These are phyloP conservation scores for Olivierus martensii DNA, from an alignment of 1,140 invertebrate genomes.

Conservation along the genomic window DNA sequence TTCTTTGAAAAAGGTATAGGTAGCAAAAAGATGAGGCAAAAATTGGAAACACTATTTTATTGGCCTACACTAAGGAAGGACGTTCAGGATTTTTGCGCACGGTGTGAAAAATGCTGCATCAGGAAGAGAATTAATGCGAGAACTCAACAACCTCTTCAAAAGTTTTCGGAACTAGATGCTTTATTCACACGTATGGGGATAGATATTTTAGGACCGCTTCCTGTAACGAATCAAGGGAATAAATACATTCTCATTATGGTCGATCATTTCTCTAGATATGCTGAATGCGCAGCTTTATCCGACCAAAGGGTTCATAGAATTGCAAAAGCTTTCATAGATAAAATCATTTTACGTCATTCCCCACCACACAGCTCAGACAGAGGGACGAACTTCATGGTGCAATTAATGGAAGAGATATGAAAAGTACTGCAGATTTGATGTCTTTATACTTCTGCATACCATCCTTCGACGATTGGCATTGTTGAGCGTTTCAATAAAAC, in stretches of 20 bases:
- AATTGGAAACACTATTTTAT: too few species aligned
- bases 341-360: constrained; percentile 1
- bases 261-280: constrained; percentile 24
- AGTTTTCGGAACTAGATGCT: not conserved
- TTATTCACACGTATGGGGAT: constrained; percentile 20
- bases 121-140: too few species aligned
- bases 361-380: constrained; percentile 1
- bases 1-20: too few species aligned
- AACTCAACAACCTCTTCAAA: too few species aligned
- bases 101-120: too few species aligned
- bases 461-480: constrained; percentile 20
- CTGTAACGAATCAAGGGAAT: constrained; percentile 14
- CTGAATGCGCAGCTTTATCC: constrained; percentile 15
- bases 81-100: too few species aligned
- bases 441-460: constrained; percentile 12
- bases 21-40: too few species aligned
- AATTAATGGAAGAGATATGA: not conserved
- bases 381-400: not conserved
- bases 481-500: constrained; percentile 20
- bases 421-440: constrained; percentile 12
- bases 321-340: constrained; percentile 14
- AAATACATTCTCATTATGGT: constrained; percentile 20
- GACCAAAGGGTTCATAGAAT: constrained; percentile 17
- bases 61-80: too few species aligned
- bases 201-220: constrained; percentile 23